phyloP scores from a whole-genome alignment of 2,888 invertebrate genomes.

The Tiliacea citrago region DNA sequence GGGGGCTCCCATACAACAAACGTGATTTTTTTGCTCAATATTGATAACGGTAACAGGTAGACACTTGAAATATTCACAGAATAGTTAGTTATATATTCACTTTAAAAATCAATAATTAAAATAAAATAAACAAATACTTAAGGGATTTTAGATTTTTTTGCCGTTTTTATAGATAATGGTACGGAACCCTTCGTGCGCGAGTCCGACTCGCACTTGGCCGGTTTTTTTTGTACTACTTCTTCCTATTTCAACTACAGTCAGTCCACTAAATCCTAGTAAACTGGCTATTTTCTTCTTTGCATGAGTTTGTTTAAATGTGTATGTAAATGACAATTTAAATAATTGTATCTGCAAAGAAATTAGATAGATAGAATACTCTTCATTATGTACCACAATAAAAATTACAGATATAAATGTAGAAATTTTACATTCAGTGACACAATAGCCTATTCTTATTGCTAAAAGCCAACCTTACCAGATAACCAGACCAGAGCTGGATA shows the following conservation, averaged over 20 bases:
- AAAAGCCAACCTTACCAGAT: not conserved
- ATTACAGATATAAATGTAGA: not conserved
- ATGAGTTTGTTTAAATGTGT: not conserved
- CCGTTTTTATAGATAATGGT: no score
- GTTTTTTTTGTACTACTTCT: not conserved
- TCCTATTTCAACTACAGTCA: not conserved
- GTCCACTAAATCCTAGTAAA: not conserved
- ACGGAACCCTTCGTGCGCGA: no score
- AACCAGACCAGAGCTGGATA: not conserved
- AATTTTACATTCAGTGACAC: not conserved
- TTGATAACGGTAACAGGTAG: no score
- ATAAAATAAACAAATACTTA: no score
- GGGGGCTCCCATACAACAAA: no score
- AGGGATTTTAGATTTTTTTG: no score
- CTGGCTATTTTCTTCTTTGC: not conserved
- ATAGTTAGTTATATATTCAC: no score
- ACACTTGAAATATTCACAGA: no score
- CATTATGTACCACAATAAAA: not conserved
- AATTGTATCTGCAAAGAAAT: not conserved
- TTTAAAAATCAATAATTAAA: no score
- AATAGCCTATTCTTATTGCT: not conserved
- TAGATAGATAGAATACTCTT: not conserved
- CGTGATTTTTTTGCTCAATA: no score
- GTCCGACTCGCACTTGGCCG: no score
- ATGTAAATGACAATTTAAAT: not conserved